Conservation (phyloP, 1,140 invertebrate species). For the Tetragonula clypearis region DNA sequence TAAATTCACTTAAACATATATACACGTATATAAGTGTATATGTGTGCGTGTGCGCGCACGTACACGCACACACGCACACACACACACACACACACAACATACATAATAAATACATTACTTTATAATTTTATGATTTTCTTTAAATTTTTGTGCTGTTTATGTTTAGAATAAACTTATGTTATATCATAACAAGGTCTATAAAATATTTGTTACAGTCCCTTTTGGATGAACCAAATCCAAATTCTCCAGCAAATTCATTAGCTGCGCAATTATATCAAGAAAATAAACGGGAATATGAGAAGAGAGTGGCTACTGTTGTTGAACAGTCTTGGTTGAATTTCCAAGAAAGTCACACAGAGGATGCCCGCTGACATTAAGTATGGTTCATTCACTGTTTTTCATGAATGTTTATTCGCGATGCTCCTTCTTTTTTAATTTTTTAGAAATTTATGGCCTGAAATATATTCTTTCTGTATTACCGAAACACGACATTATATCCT, state of each 20-base stretch:
- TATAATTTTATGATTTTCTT: slow-evolving; percentile 55
- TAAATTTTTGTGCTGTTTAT: slow-evolving; percentile 62
- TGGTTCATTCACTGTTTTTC: slow-evolving; percentile 11
- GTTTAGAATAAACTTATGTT: slow-evolving; percentile 37
- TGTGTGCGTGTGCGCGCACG: slow-evolving; percentile 53
- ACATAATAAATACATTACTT: slow-evolving; percentile 76
- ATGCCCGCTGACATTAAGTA: slow-evolving; percentile 79
- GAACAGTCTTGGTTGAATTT: slow-evolving; percentile 86
- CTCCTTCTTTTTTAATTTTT: slow-evolving; percentile 2
- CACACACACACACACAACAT: slow-evolving; percentile 68
- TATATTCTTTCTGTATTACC: neutral
- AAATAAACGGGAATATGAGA: slow-evolving; percentile 87
- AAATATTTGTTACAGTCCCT: slow-evolving; percentile 82
- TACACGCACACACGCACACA: slow-evolving; percentile 6
- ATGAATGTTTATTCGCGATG: neutral
- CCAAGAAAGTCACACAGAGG: slow-evolving; percentile 79
- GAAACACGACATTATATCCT: slow-evolving; percentile 25
- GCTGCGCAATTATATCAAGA: slow-evolving; percentile 87
- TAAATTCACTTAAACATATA: slow-evolving; percentile 70
- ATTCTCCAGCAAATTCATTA: slow-evolving; percentile 87
- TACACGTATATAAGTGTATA: slow-evolving; percentile 37
- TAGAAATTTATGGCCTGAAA: slow-evolving; percentile 3
- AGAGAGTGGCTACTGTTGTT: slow-evolving; percentile 86
- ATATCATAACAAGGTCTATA: slow-evolving; percentile 46
- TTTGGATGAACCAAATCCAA: slow-evolving; percentile 87